Percentiles rank a stretch among this genome's conserved stretches.
phyloP scores from a whole-genome alignment of 1,140 invertebrate genomes.

The Drosophila albomicans region DNA sequence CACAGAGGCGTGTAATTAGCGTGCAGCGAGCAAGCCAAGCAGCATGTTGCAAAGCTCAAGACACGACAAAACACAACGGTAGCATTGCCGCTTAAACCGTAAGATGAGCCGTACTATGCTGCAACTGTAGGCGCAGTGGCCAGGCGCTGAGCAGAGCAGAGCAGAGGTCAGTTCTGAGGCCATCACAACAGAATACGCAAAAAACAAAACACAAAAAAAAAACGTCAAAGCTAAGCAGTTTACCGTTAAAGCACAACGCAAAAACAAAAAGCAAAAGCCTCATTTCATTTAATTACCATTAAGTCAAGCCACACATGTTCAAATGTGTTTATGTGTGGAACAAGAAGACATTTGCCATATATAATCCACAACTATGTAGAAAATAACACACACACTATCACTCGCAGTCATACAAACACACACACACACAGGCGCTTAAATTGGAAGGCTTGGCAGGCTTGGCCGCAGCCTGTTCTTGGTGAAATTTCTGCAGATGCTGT shows the following conservation, averaged over 20 bases:
- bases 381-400: slow-evolving; percentile 23
- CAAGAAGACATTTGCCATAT: slow-evolving; percentile 38
- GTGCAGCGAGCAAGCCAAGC: slow-evolving; percentile 56
- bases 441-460: slow-evolving; percentile 41
- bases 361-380: slow-evolving; percentile 47
- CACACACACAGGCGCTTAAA: slow-evolving; percentile 35
- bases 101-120: slow-evolving; percentile 33
- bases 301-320: slow-evolving; percentile 42
- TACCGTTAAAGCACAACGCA: slow-evolving; percentile 59
- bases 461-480: slow-evolving; percentile 73
- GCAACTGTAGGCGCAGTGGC: slow-evolving; percentile 17
- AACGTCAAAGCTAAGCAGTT: slow-evolving; percentile 58
- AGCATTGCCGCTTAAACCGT: slow-evolving; percentile 46
- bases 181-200: slow-evolving; percentile 30
- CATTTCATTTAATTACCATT: slow-evolving; percentile 72
- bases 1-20: slow-evolving; percentile 81
- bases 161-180: slow-evolving; percentile 74
- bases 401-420: background rate
- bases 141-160: slow-evolving; percentile 57
- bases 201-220: slow-evolving; percentile 33
- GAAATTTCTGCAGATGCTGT: slow-evolving; percentile 65
- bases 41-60: slow-evolving; percentile 19
- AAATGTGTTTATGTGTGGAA: background rate
- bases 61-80: slow-evolving; percentile 24
- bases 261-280: slow-evolving; percentile 48